phyloP scores from a whole-genome alignment of 1,140 invertebrate species.

The Papilio glaucus region DNA sequence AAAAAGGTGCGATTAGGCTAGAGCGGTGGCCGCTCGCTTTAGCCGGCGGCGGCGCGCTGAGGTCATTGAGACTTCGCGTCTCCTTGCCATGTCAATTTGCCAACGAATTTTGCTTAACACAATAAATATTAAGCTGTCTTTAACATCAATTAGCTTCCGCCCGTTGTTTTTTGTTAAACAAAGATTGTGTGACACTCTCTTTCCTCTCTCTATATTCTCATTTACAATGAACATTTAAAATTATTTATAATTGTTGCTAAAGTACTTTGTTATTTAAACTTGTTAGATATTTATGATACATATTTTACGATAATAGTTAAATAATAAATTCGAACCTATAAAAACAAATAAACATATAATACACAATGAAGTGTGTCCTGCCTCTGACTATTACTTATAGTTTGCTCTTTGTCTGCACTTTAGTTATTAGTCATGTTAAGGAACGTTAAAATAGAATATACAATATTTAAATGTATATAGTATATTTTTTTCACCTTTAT shows the following conservation, averaged over 20 bases:
- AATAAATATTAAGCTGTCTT: neutral
- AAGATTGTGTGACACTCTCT: too few relatives aligned
- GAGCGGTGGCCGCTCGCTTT: conserved; percentile 46
- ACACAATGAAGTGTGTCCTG: neutral
- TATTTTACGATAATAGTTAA: too few relatives aligned
- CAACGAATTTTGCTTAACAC: neutral
- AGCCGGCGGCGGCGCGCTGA: conserved; percentile 47
- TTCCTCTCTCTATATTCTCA: too few relatives aligned
- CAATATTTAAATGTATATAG: neutral
- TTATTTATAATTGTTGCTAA: too few relatives aligned
- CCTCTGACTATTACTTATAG: too few relatives aligned
- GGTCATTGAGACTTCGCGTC: conserved; percentile 49
- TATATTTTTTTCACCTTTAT: neutral
- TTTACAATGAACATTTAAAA: too few relatives aligned
- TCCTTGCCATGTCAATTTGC: conserved; percentile 18
- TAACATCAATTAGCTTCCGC: conserved; percentile 4
- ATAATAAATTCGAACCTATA: too few relatives aligned
- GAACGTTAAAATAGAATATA: too few relatives aligned
- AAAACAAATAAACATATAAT: neutral
- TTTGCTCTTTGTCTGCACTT: neutral
- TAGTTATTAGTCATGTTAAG: conserved; percentile 13
- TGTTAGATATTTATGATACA: too few relatives aligned
- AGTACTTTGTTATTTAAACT: too few relatives aligned
- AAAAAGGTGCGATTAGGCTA: conserved; percentile 63
- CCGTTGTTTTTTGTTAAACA: neutral